These are phyloP conservation scores for Andricus curvator DNA, from an alignment of 2,888 invertebrate species.

Conservation along the genomic window DNA sequence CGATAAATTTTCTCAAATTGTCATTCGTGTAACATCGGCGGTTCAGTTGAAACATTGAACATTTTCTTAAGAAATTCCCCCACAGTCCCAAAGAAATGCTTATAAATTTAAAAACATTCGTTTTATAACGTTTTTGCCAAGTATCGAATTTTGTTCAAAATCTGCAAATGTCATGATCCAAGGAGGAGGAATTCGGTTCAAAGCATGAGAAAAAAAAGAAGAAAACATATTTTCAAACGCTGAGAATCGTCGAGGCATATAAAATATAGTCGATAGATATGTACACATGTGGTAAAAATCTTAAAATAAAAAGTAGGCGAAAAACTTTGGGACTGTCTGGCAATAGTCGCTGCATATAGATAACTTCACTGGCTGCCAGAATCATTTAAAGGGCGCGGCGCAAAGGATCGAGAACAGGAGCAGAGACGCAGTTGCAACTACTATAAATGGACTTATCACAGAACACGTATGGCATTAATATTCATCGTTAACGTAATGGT, in stretches of 20 bases:
- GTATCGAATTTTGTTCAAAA: conserved; percentile 8
- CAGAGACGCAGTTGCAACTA: conserved; percentile 76
- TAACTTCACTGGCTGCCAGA: conserved; percentile 73
- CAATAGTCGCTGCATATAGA: conserved; percentile 61
- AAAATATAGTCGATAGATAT: conserved; percentile 70
- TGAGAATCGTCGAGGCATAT: conserved; percentile 56
- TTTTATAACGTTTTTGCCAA: background rate
- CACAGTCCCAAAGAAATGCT: conserved; percentile 70
- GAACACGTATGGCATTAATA: conserved; percentile 79
- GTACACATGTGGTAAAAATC: conserved; percentile 64
- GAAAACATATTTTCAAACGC: background rate
- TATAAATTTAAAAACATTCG: background rate
- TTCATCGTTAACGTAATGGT: conserved; percentile 76
- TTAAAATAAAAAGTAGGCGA: conserved; percentile 58
- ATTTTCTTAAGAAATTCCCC: conserved; percentile 67
- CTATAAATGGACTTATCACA: conserved; percentile 79
- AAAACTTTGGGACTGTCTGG: conserved; percentile 49
- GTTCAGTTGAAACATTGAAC: conserved; percentile 70
- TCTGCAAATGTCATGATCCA: conserved; percentile 57
- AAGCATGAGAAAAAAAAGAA: background rate
- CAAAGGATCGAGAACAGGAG: conserved; percentile 61
- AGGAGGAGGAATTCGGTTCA: conserved; percentile 62
- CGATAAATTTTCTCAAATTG: conserved; percentile 63
- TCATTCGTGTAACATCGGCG: conserved; percentile 70
- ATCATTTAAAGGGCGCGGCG: conserved; percentile 63